Evolutionary conservation across 2,797 vertebrate species (phyloP).

Genomic region (Hydrophis major): DNA sequence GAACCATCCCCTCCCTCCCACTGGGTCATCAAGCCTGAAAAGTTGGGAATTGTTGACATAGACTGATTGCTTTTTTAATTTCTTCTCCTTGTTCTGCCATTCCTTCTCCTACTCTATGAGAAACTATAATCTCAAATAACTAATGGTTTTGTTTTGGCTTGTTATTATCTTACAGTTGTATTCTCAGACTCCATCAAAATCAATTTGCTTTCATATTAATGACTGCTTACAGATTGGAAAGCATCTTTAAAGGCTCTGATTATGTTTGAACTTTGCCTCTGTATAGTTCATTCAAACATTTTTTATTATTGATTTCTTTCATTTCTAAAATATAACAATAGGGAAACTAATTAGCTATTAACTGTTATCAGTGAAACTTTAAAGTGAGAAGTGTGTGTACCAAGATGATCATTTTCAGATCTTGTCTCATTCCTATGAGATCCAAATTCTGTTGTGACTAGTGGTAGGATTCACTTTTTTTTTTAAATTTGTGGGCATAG

Average conservation of each 20-base stretch:
- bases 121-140: not conserved
- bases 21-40: no score
- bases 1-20: no score
- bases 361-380: slow-evolving; percentile 40
- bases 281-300: slow-evolving; percentile 26
- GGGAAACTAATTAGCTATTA: slow-evolving; percentile 55
- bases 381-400: slow-evolving; percentile 43
- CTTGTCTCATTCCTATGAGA: slow-evolving; percentile 27
- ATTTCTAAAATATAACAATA: slow-evolving; percentile 46
- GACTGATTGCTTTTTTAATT: no score
- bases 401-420: slow-evolving; percentile 51
- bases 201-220: slow-evolving; percentile 24
- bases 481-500: no score
- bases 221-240: slow-evolving; percentile 23
- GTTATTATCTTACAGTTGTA: not conserved
- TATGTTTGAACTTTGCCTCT: slow-evolving; percentile 47
- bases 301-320: slow-evolving; percentile 34
- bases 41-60: no score
- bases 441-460: slow-evolving; percentile 63
- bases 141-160: not conserved
- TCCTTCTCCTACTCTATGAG: not conserved
- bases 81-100: not conserved
- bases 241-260: slow-evolving; percentile 18
- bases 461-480: no score
- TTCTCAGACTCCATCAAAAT: not conserved